Conservation (phyloP, 1,140 invertebrate species). For the Brachionus koreanus region DNA sequence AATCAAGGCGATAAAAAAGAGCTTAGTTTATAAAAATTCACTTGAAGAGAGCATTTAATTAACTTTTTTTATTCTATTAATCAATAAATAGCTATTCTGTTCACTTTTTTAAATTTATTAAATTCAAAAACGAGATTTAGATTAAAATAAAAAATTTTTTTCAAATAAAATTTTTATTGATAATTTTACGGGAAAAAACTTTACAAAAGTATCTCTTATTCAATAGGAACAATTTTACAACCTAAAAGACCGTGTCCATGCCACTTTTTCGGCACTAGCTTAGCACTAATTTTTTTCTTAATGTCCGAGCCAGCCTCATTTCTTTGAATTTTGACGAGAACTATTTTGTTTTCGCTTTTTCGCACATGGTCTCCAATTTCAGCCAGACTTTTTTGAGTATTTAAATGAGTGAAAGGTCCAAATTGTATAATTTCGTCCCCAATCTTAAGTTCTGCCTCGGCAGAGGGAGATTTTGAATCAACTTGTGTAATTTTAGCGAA, state of each 20-base stretch:
- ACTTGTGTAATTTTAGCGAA: constrained; percentile 23
- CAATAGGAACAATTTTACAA: neutral
- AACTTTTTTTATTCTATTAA: too few relatives aligned
- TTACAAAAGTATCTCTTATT: neutral
- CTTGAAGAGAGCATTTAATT: too few relatives aligned
- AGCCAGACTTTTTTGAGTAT: constrained; percentile 17
- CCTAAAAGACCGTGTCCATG: constrained; percentile 22
- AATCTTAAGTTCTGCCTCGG: constrained; percentile 4
- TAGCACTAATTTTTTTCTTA: neutral
- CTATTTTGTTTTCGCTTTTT: neutral
- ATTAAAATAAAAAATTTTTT: neutral
- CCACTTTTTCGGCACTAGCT: constrained; percentile 22
- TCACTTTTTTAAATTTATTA: too few relatives aligned
- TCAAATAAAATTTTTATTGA: too few relatives aligned
- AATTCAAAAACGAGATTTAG: too few relatives aligned
- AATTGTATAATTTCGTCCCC: constrained; percentile 14
- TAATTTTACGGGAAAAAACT: neutral
- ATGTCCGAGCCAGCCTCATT: neutral
- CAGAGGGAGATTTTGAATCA: neutral
- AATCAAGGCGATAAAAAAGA: too few relatives aligned
- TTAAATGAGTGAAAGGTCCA: constrained; percentile 17
- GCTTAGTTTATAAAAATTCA: too few relatives aligned
- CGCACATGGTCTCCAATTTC: constrained; percentile 22
- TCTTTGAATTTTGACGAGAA: constrained; percentile 1
- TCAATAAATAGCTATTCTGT: too few relatives aligned